phyloP scores from a whole-genome alignment of 1,140 invertebrate species.

The Drosophila ogumai region DNA sequence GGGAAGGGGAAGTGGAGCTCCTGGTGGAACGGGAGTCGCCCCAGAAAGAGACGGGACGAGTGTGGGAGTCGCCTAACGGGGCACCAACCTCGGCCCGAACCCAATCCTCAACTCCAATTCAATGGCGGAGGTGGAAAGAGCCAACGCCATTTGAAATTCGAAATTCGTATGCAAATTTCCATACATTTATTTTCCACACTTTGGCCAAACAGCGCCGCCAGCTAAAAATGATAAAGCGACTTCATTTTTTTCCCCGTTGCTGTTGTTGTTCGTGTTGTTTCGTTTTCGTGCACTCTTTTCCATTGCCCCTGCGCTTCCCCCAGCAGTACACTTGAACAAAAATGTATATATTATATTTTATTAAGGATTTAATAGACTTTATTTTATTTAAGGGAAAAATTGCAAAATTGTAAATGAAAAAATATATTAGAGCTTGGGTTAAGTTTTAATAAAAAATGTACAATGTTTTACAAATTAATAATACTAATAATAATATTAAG shows the following conservation, averaged over 20 bases:
- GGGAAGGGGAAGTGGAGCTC: conserved; percentile 3
- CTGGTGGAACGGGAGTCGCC: conserved; percentile 16
- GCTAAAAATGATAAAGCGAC: conserved; percentile 82
- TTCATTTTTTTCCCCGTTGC: conserved; percentile 67
- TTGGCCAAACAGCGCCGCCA: conserved; percentile 74
- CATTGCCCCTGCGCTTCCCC: background rate
- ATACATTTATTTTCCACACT: conserved; percentile 82
- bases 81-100: conserved; percentile 31
- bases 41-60: conserved; percentile 28
- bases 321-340: background rate
- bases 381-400: too few species aligned
- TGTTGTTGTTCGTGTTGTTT: conserved; percentile 55
- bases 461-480: too few species aligned
- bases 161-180: conserved; percentile 79
- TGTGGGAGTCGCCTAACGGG: conserved; percentile 54
- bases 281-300: conserved; percentile 61
- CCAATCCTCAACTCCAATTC: conserved; percentile 26
- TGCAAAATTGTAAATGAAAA: too few species aligned
- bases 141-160: conserved; percentile 73
- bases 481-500: too few species aligned
- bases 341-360: background rate
- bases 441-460: too few species aligned
- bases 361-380: background rate
- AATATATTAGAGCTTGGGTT: too few species aligned
- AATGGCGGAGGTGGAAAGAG: conserved; percentile 17